Percentiles rank a stretch among this genome's conserved stretches.
phyloP scores from a whole-genome alignment of 2,888 invertebrate species.

The Apamea crenata region DNA sequence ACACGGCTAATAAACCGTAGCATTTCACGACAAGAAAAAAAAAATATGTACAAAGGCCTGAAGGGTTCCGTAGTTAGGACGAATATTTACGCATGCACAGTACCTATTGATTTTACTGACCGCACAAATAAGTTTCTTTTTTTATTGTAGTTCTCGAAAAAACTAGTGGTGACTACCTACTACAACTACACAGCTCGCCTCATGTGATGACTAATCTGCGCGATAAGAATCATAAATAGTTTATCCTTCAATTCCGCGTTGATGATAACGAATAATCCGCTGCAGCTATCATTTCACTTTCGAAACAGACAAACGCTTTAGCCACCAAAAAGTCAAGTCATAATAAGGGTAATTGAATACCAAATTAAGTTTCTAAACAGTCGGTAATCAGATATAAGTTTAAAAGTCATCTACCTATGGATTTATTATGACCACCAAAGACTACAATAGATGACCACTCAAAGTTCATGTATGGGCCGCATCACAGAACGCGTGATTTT shows the following conservation, averaged over 20 bases:
- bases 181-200: no score
- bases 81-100: not conserved
- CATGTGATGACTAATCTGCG: slow-evolving; percentile 7
- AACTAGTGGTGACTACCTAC: not conserved
- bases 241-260: slow-evolving; percentile 18
- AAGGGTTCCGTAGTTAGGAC: not conserved
- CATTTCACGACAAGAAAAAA: no score
- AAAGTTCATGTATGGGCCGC: not conserved
- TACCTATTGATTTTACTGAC: not conserved
- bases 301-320: not conserved
- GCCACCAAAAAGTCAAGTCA: not conserved
- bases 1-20: no score
- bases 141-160: not conserved
- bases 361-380: not conserved
- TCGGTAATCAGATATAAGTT: not conserved
- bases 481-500: not conserved
- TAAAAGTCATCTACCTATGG: not conserved
- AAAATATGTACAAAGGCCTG: no score
- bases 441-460: no score
- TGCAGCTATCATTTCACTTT: slow-evolving; percentile 13
- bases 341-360: not conserved
- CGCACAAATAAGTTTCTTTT: not conserved
- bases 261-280: slow-evolving; percentile 25
- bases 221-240: slow-evolving; percentile 43
- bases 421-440: no score